Conservation (phyloP, 2,113 vertebrate species). For the Rhinogobius similis region DNA sequence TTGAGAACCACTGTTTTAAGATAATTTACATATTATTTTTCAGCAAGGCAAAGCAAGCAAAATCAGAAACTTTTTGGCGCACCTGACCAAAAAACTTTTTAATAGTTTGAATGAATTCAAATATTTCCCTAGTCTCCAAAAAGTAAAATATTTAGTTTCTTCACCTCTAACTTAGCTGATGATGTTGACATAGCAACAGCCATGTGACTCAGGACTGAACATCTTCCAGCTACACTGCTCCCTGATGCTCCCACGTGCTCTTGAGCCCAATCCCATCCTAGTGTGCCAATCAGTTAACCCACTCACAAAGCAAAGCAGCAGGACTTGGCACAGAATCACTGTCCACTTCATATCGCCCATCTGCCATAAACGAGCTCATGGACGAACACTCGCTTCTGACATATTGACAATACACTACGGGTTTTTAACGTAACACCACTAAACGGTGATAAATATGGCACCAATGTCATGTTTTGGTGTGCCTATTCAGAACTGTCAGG, state of each 20-base stretch:
- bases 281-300: constrained; percentile 45
- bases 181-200: constrained; percentile 61
- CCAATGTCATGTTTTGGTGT: neutral
- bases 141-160: too few relatives aligned
- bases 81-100: too few relatives aligned
- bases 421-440: neutral
- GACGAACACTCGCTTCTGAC: neutral
- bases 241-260: constrained; percentile 39
- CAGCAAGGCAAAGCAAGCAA: too few relatives aligned
- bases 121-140: too few relatives aligned
- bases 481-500: neutral
- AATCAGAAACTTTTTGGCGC: too few relatives aligned
- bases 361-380: constrained; percentile 15
- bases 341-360: constrained; percentile 36
- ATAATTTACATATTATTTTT: too few relatives aligned
- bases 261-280: constrained; percentile 44
- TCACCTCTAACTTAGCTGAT: constrained; percentile 50
- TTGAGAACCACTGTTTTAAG: too few relatives aligned
- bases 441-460: neutral
- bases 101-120: too few relatives aligned
- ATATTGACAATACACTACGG: neutral
- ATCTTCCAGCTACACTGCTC: constrained; percentile 48
- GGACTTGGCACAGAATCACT: constrained; percentile 33
- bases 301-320: constrained; percentile 44
- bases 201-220: constrained; percentile 56